A percentile compares a stretch with the other conserved stretches of the same genome.
Conservation (phyloP, 1,140 invertebrate species). For the Drosophila pseudoobscura region DNA sequence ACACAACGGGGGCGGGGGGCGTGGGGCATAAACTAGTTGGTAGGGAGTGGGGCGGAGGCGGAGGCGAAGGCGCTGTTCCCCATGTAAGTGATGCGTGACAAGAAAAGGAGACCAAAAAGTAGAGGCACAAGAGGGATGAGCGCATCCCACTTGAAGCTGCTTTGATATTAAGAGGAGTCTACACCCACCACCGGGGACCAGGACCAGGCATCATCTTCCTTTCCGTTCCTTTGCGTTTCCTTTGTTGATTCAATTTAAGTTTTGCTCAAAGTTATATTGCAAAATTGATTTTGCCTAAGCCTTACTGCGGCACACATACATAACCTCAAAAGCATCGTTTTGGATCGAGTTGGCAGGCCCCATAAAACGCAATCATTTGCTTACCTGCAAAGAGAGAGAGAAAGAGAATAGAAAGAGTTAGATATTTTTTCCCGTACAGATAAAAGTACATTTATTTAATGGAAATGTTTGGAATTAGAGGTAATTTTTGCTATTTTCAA, state of each 20-base stretch:
- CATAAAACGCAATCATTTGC: slow-evolving; percentile 46
- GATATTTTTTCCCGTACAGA: no score
- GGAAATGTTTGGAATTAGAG: no score
- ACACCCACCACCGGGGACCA: no score
- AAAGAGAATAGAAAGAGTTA: slow-evolving; percentile 8
- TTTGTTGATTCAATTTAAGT: slow-evolving; percentile 74
- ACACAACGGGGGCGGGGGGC: slow-evolving; percentile 9
- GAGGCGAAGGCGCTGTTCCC: slow-evolving; percentile 15
- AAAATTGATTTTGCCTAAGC: slow-evolving; percentile 63
- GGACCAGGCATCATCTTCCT: slow-evolving; percentile 30
- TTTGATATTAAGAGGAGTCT: slow-evolving; percentile 61
- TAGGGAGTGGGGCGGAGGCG: neutral
- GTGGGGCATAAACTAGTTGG: slow-evolving; percentile 20
- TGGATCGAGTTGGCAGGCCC: slow-evolving; percentile 7
- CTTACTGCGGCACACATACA: slow-evolving; percentile 24
- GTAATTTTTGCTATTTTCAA: no score
- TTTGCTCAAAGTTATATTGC: slow-evolving; percentile 53
- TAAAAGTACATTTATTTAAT: no score
- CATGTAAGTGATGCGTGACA: slow-evolving; percentile 74
- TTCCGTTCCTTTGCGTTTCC: slow-evolving; percentile 29
- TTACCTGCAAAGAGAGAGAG: slow-evolving; percentile 63
- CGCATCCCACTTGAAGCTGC: slow-evolving; percentile 48
- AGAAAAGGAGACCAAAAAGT: slow-evolving; percentile 30
- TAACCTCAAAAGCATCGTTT: slow-evolving; percentile 21
- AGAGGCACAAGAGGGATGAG: slow-evolving; percentile 6